A percentile compares a stretch with the other conserved stretches of the same genome.
phyloP scores from a whole-genome alignment of 2,797 vertebrate species.

The Acridotheres tristis region DNA sequence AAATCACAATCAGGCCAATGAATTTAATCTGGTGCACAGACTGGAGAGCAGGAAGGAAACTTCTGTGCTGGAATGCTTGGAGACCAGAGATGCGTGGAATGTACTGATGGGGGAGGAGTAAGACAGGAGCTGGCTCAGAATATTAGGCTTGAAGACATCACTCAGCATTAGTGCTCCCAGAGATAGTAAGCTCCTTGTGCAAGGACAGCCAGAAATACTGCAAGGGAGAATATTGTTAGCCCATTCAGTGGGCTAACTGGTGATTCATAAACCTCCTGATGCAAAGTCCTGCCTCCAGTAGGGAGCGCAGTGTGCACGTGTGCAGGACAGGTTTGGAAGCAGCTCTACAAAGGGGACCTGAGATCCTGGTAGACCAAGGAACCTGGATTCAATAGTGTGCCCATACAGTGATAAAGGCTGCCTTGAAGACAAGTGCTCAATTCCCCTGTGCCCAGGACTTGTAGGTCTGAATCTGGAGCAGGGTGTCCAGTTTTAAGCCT shows the following conservation, averaged over 20 bases:
- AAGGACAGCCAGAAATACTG: neutral
- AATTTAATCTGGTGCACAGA: neutral
- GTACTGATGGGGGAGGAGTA: neutral
- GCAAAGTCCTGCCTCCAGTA: neutral
- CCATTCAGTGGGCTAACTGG: neutral
- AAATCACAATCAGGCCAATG: neutral
- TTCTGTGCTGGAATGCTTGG: neutral
- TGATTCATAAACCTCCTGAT: neutral
- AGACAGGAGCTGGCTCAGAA: neutral
- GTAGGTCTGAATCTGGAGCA: neutral
- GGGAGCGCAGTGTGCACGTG: accelerated
- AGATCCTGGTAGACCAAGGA: neutral
- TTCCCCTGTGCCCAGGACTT: neutral
- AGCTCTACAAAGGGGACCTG: neutral
- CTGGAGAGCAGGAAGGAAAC: neutral
- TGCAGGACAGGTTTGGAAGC: neutral
- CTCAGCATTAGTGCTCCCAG: neutral
- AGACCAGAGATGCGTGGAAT: neutral
- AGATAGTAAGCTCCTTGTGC: neutral
- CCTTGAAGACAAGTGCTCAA: neutral
- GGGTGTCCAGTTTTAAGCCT: neutral
- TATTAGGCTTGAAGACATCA: neutral
- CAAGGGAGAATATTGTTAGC: neutral
- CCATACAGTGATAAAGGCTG: neutral
- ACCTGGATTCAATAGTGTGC: neutral